These are phyloP conservation scores for Imbricaverruca yamaguchii DNA, from an alignment of 2,888 invertebrate species.

Conservation along the genomic window DNA sequence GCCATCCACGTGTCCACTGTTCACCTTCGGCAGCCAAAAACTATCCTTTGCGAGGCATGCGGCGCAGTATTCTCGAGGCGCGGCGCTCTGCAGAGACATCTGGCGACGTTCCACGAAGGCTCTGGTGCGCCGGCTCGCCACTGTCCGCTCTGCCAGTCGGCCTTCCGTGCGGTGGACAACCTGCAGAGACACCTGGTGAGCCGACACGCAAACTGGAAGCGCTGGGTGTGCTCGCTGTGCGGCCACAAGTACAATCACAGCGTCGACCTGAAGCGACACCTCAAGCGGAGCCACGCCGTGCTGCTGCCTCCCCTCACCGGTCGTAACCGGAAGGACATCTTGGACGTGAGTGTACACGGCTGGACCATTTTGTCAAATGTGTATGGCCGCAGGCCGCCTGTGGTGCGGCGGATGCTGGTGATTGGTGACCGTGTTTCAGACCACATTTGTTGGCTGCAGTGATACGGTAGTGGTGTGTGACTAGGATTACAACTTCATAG, in stretches of 20 bases:
- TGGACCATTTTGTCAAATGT: no score
- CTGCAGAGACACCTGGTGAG: constrained; percentile 7
- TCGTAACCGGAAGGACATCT: not conserved
- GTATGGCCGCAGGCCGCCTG: no score
- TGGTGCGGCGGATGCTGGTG: no score
- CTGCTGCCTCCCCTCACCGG: not conserved
- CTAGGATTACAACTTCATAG: no score
- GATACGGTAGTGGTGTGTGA: no score
- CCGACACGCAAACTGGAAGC: constrained; percentile 15
- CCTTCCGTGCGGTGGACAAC: constrained; percentile 2
- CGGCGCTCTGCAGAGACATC: constrained; percentile 4
- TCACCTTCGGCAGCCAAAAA: not conserved
- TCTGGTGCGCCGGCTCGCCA: not conserved
- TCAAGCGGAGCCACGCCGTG: not conserved
- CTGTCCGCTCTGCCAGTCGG: not conserved
- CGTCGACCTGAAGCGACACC: constrained; percentile 15
- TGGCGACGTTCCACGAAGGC: not conserved
- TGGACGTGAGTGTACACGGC: not conserved
- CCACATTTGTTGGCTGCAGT: no score
- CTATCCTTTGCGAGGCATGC: not conserved
- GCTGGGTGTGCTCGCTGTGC: constrained; percentile 16
- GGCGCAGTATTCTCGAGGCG: constrained; percentile 1
- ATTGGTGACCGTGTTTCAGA: no score
- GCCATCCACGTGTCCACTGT: constrained; percentile 4
- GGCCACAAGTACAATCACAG: constrained; percentile 9